A percentile compares a stretch with the other conserved stretches of the same genome.
Conservation (phyloP, 2,888 invertebrate genomes). For the Lottia gigantea region DNA sequence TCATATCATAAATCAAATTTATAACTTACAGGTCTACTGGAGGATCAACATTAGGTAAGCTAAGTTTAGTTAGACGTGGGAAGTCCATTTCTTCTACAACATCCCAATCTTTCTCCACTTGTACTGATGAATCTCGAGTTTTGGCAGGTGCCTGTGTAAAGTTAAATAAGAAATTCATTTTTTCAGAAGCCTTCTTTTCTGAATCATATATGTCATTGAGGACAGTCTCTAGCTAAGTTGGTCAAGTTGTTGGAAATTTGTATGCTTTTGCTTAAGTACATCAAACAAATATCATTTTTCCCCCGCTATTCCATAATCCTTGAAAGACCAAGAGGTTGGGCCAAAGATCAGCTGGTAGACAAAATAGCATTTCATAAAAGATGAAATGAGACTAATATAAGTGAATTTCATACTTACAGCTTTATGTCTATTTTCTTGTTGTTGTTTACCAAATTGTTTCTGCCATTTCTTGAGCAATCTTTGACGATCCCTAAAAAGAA, state of each 20-base stretch:
- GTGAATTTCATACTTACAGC: slow-evolving; percentile 23
- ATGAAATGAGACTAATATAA: neutral
- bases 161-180: no score
- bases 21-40: slow-evolving; percentile 74
- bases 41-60: slow-evolving; percentile 89
- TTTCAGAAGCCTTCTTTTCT: no score
- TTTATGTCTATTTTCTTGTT: slow-evolving; percentile 62
- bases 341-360: neutral
- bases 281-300: no score
- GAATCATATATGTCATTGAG: no score
- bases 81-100: slow-evolving; percentile 98
- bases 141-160: slow-evolving; percentile 79
- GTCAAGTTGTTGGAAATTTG: no score
- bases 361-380: no score
- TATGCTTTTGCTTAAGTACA: no score
- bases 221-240: no score
- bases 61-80: slow-evolving; percentile 90
- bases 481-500: slow-evolving; percentile 69
- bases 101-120: slow-evolving; percentile 94
- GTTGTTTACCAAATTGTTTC: slow-evolving; percentile 74
- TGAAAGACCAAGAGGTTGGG: neutral
- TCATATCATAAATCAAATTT: neutral
- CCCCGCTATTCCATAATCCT: neutral
- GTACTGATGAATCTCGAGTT: slow-evolving; percentile 95
- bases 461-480: slow-evolving; percentile 85